Evolutionary conservation across 2,888 invertebrate genomes (phyloP), one percentile per base, ranked within the genome.

Genomic region (Drosophila neonasuta): DNA sequence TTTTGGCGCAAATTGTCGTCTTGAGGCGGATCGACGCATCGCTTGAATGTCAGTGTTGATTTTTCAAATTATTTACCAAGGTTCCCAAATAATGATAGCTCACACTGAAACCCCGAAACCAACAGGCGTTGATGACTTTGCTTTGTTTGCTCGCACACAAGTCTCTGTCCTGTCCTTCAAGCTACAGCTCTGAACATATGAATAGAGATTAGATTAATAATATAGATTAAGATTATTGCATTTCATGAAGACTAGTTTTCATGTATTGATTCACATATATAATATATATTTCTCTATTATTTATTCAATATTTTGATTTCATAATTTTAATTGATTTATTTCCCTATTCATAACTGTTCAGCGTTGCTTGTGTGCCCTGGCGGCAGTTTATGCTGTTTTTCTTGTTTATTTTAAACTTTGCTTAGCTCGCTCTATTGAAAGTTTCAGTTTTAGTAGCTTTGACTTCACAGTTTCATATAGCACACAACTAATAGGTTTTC

Each of bases 21-120:
- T 71, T 79, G 67, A 51, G 71, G 54, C 66, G 17, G 9, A 54
- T 20, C 41, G 57, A 49, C 48, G 44, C 55, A n/a, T 46, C 64
- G 74, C 58, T 67, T 82, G 71, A 74, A 64, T 75, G 75, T 74
- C 72, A 74, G 69, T 88, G 85, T 88, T 88, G 81, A 78, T 86
- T 88, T 88, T 88, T 77, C 80, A 86, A 88, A 88, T 88, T 87
- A 87, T 87, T 88, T 88, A 72, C 80, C 73, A 78, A 83, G 83
- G 87, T 66, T 80, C 75, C 59, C 65, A 69, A 79, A 80, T 79
- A 80, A 77, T 87, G 86, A 78, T 77, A 49, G 54, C 39, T 51
- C 56, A 60, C 36, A 50, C 48, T 34, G 36, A 15, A 20, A 15
- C 11, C 32, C 10, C 20, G 15, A 13, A 15, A 11, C 20, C 34